Percentiles rank a stretch among this genome's conserved stretches.
Evolutionary conservation across 2,888 invertebrate species (phyloP).

Genomic region (Polia nebulosa): DNA sequence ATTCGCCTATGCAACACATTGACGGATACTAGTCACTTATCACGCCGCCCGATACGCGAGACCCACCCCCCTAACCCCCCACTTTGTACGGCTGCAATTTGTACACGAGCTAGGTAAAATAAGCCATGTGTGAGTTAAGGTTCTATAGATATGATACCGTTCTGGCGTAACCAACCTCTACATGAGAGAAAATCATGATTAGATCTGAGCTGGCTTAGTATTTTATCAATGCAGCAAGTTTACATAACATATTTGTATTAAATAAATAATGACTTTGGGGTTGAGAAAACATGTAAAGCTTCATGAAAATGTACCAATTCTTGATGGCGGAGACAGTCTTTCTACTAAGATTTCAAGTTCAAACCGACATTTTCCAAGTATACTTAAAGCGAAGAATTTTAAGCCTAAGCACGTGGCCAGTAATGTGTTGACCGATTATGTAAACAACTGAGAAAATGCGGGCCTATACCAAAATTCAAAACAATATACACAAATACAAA

Average conservation of each 20-base stretch:
- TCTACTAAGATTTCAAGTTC: conserved; percentile 11
- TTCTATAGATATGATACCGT: conserved; percentile 35
- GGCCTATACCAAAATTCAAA: conserved; percentile 28
- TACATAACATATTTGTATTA: not conserved
- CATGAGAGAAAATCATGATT: not conserved
- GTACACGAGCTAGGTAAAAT: conserved; percentile 71
- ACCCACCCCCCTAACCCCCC: conserved; percentile 73
- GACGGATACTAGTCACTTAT: conserved; percentile 82
- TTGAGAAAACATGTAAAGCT: not conserved
- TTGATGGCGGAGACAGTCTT: not conserved
- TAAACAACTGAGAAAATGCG: conserved; percentile 24
- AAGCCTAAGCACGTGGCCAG: conserved; percentile 20
- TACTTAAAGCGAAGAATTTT: conserved; percentile 10
- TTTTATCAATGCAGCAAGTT: conserved; percentile 1
- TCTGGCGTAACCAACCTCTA: conserved; percentile 3
- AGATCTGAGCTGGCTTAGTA: not conserved
- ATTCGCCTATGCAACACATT: conserved; percentile 78
- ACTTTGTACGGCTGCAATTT: conserved; percentile 73
- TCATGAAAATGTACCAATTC: not conserved
- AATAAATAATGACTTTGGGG: not conserved
- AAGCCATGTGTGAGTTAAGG: conserved; percentile 51
- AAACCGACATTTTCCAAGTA: conserved; percentile 10
- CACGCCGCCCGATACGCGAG: conserved; percentile 75
- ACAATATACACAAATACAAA: conserved; percentile 47
- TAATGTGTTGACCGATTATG: conserved; percentile 8